Percentiles rank a stretch among this genome's conserved stretches.
Conservation (phyloP, 2,113 vertebrate genomes). For the Phylloscopus trochiloides region DNA sequence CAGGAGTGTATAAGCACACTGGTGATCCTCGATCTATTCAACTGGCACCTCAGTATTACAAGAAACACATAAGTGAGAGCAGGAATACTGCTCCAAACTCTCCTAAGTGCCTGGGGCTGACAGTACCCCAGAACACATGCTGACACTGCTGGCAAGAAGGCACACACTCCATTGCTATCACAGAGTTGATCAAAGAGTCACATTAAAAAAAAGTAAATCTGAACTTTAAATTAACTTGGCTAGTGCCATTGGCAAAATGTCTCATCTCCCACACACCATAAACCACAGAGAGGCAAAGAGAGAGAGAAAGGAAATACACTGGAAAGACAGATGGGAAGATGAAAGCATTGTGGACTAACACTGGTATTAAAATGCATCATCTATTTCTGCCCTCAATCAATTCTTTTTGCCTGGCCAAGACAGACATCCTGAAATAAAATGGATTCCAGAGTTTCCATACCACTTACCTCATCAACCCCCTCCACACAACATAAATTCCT, state of each 20-base stretch:
- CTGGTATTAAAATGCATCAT: constrained; percentile 5
- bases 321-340: constrained; percentile 38
- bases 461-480: not conserved
- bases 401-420: not conserved
- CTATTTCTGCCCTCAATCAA: not conserved
- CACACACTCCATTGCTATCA: not conserved
- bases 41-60: not conserved
- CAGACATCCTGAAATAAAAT: not conserved
- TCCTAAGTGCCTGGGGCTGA: not conserved
- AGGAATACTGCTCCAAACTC: not conserved
- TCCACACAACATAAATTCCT: not conserved
- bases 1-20: not conserved
- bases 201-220: not conserved
- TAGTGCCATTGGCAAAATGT: constrained; percentile 23
- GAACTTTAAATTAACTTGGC: constrained; percentile 44
- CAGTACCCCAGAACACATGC: not conserved
- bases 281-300: not conserved
- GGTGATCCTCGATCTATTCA: not conserved
- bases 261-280: not conserved
- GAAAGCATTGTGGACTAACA: constrained; percentile 28
- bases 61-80: not conserved
- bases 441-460: not conserved
- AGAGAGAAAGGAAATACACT: not conserved
- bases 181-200: not conserved
- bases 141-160: not conserved